A percentile compares a stretch with the other conserved stretches of the same genome.
Conservation (phyloP, 2,113 vertebrate genomes). For the Boulengeromyrus knoepffleri region DNA sequence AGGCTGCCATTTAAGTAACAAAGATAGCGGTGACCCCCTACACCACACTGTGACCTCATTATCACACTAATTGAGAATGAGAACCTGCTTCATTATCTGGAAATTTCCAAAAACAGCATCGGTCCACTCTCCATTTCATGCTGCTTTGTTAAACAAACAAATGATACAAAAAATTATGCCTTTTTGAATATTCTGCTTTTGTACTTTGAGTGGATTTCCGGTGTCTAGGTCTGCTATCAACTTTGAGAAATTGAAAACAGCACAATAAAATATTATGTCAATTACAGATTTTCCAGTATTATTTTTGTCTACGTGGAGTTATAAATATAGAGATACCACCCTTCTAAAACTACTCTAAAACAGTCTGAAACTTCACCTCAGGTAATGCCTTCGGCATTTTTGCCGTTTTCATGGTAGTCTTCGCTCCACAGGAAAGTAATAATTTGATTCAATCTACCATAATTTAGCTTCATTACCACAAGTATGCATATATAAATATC, state of each 20-base stretch:
- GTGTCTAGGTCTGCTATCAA: neutral
- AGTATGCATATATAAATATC: neutral
- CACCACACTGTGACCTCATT: neutral
- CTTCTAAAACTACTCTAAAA: neutral
- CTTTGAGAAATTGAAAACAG: neutral
- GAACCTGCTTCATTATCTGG: neutral
- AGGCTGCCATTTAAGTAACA: neutral
- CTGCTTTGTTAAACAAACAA: neutral
- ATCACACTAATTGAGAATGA: neutral
- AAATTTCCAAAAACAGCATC: neutral
- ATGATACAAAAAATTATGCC: neutral
- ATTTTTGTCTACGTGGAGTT: neutral
- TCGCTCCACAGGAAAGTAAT: neutral
- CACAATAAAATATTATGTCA: neutral
- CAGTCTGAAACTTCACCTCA: neutral
- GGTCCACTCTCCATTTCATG: neutral
- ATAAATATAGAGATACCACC: neutral
- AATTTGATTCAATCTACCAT: neutral
- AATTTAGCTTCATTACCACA: neutral
- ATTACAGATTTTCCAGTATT: neutral
- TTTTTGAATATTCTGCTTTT: neutral
- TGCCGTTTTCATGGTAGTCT: neutral
- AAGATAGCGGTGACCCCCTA: neutral
- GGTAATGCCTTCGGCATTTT: neutral
- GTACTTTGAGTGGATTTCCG: neutral